These are phyloP conservation scores for Drosophila vallismaia DNA, from an alignment of 2,888 invertebrate genomes.

Conservation along the genomic window DNA sequence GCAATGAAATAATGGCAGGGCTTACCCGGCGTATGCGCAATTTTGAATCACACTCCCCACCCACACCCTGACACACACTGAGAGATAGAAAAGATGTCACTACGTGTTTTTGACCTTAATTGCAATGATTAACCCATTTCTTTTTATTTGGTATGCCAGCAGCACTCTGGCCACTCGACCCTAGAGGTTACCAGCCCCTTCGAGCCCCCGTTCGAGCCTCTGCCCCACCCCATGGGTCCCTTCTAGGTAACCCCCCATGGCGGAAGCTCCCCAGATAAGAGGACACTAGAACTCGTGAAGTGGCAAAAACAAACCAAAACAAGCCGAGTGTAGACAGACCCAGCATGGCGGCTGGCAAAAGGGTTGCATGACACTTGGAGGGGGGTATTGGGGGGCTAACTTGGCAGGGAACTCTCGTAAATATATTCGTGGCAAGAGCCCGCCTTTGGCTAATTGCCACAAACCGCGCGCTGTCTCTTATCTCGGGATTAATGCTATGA, in stretches of 20 bases:
- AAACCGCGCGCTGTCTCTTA: neutral
- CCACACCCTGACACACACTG: conserved; percentile 3
- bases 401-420: conserved; percentile 2
- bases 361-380: neutral
- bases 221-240: neutral
- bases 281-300: conserved; percentile 9
- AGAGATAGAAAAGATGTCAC: conserved; percentile 30
- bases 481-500: conserved; percentile 9
- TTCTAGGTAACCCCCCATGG: conserved; percentile 7
- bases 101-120: conserved; percentile 77
- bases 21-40: conserved; percentile 76
- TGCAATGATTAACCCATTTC: conserved; percentile 76
- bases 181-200: conserved; percentile 27
- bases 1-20: conserved; percentile 66
- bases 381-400: conserved; percentile 7
- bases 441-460: conserved; percentile 28
- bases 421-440: conserved; percentile 2
- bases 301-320: conserved; percentile 31
- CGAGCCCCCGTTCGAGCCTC: neutral
- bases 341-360: neutral
- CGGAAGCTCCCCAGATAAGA: conserved; percentile 30
- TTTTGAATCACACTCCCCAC: conserved; percentile 58
- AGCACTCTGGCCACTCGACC: conserved; percentile 57
- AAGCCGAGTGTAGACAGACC: conserved; percentile 4
- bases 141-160: conserved; percentile 47